Base-by-base conservation (phyloP, 2,888 invertebrate species). In the Sphecodes monilicornis region DNA sequence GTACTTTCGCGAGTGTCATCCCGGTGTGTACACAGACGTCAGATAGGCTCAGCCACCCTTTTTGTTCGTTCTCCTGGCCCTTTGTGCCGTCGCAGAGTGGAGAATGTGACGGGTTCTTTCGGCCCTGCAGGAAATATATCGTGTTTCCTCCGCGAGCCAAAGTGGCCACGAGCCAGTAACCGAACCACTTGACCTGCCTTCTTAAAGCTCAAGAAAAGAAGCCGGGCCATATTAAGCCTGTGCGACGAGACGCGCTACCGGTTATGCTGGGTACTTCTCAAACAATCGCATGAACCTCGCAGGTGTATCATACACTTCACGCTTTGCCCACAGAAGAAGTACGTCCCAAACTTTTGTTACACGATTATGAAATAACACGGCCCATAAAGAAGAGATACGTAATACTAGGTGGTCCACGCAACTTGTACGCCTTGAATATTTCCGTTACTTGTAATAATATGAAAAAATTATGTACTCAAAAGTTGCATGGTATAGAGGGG, bases 141-240 rank as follows among this genome's bases (percentile, higher is more conserved):
- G 66, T 70, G 70, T 75, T 86, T 68, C 80, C 80, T 85, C 74
- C 78, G 66, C n/a, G 46, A 77, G 57, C 78, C 64, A 81, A 81
- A 83, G 85, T 86, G 86, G 86, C 90, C 84, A 70, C 70, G 74
- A 78, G 86, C 88, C 86, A 88, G 87, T 88, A 84, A 85, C 80
- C 70, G 72, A 84, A 80, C 64, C 86, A 74, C 73, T 36, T 71
- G 36, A 13, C 41, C 68, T 46, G 46, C 41, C 57, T 76, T 68
- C 64, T 32, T 32, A 22, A 22, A 68, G 68, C 68, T 39, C 54
- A 69, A 68, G 66, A 60, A 85, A 77, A 78, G 83, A 75, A 77
- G 70, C 80, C 54, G 81, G 22, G 60, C 64, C 84, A 87, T 90
- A 91, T 86, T 89, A 85, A 83, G 81, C 57, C 72, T 22, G 36